phyloP scores from a whole-genome alignment of 1,140 invertebrate genomes.

The Drosophila lini region DNA sequence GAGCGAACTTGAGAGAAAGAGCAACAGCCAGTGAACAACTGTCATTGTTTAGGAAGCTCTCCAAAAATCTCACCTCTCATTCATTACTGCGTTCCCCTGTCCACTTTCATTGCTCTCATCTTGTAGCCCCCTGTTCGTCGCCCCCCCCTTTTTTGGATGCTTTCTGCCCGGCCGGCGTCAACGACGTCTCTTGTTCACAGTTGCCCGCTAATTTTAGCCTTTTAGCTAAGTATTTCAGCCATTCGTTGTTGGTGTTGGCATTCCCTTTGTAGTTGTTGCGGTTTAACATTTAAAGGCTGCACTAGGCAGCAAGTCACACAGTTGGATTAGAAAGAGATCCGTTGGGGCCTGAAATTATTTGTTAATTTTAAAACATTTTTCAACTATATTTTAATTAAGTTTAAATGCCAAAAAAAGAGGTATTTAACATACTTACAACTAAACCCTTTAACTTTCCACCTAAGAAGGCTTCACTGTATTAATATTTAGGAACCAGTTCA shows the following conservation, averaged over 20 bases:
- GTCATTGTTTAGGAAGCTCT: conserved; percentile 51
- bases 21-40: conserved; percentile 23
- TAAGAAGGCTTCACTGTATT: neutral
- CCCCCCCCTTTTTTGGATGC: conserved; percentile 19
- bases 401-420: neutral
- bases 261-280: conserved; percentile 29
- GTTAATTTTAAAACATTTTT: neutral
- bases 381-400: neutral
- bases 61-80: conserved; percentile 26
- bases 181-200: conserved; percentile 38
- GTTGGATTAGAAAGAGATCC: conserved; percentile 7
- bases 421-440: neutral
- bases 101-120: conserved; percentile 29
- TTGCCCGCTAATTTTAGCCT: conserved; percentile 75
- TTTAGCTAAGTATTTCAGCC: conserved; percentile 74
- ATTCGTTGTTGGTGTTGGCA: conserved; percentile 46
- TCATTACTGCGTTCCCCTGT: conserved; percentile 30
- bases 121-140: neutral
- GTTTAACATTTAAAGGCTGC: conserved; percentile 58
- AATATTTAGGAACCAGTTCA: conserved; percentile 5
- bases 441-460: neutral
- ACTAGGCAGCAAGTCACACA: conserved; percentile 21
- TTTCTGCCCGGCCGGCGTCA: conserved; percentile 68
- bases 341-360: neutral
- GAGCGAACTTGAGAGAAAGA: conserved; percentile 33